Evolutionary conservation across 1,140 invertebrate species (phyloP).

Genomic region (Sitobion miscanthi): DNA sequence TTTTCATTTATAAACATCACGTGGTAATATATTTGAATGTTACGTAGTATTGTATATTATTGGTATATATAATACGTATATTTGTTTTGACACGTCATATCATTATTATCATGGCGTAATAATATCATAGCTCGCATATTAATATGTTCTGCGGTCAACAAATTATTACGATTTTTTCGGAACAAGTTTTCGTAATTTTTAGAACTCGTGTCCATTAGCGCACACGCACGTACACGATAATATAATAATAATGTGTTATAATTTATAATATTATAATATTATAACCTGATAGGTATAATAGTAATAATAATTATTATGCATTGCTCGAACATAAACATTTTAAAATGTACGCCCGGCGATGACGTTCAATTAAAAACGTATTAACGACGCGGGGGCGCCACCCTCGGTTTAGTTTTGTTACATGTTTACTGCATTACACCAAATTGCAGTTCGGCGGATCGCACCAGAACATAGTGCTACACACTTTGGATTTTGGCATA

Average conservation of each 20-base stretch:
- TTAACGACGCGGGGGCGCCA: not conserved
- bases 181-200: slow-evolving; percentile 1
- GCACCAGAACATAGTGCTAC: not conserved
- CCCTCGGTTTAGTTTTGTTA: not conserved
- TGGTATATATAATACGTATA: too few relatives aligned
- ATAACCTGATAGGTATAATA: not conserved
- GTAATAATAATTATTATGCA: not conserved
- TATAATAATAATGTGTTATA: not conserved
- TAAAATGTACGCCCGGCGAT: not conserved
- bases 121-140: too few relatives aligned
- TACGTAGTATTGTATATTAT: not conserved
- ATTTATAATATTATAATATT: not conserved
- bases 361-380: slow-evolving; percentile 18
- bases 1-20: not conserved
- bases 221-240: not conserved
- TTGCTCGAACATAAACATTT: not conserved
- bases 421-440: slow-evolving; percentile 18
- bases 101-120: not conserved
- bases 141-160: not conserved
- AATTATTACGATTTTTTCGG: not conserved
- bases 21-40: not conserved
- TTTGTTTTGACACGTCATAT: not conserved
- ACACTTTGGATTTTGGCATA: not conserved
- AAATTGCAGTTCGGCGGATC: not conserved
- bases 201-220: not conserved